Evolutionary conservation across 2,113 vertebrate genomes (phyloP).

Genomic region (Galbula dea): DNA sequence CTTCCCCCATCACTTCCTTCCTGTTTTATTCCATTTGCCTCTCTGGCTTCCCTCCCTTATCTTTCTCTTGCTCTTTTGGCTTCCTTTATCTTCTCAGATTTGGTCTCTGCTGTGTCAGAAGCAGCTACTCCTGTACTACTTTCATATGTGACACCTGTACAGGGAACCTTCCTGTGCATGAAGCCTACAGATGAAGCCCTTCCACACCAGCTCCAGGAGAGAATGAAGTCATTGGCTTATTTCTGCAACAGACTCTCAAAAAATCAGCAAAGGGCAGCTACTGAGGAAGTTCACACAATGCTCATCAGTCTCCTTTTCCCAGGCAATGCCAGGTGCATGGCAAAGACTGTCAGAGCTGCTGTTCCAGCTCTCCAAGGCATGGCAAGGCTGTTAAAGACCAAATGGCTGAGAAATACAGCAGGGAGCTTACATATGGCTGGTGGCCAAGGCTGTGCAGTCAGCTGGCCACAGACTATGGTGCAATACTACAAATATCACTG

Average conservation of each 20-base stretch:
- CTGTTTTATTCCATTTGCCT: background rate
- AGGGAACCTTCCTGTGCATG: background rate
- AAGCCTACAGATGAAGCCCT: background rate
- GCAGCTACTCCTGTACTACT: background rate
- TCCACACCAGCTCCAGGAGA: background rate
- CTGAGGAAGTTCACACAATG: background rate
- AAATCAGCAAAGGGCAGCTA: background rate
- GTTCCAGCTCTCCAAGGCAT: background rate
- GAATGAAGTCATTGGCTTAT: background rate
- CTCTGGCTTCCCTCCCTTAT: background rate
- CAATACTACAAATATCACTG: background rate
- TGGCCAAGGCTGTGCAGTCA: background rate
- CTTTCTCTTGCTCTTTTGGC: background rate
- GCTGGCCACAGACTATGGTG: fast-evolving
- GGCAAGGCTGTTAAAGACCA: background rate
- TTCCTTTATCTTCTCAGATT: background rate
- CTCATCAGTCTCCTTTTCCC: background rate
- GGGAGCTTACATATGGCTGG: background rate
- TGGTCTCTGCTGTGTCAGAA: background rate
- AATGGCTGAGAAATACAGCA: background rate
- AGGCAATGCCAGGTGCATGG: background rate
- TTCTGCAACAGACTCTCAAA: background rate
- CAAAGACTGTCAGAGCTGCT: background rate
- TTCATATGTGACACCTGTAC: background rate
- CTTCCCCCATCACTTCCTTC: background rate